Evolutionary conservation across 2,113 vertebrate species (phyloP), one percentile per base, ranked within the genome.

Genomic region (Perca schrenkii): DNA sequence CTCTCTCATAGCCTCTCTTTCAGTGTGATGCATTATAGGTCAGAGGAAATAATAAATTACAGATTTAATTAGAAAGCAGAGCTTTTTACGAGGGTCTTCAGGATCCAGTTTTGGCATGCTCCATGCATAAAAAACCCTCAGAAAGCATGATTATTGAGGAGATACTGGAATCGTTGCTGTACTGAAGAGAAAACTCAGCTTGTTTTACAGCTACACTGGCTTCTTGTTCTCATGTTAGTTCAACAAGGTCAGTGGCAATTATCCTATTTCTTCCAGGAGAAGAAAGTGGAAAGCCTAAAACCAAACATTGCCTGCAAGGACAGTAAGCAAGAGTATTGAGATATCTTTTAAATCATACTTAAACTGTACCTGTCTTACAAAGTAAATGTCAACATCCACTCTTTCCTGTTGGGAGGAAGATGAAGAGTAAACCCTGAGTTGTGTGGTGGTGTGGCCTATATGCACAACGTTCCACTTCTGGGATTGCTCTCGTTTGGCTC

Each of bases 61-160:
- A 88, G 67, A 76, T 65, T 78, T 84, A 79, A 89, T 85, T 76
- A 79, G 77, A 90, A 84, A 84, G 64, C 36, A 60, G 61, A 64
- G 49, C 65, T 56, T 79, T 81, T 83, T 76, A 76, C 0, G 10
- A 78, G 40, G 43, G 64, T 86, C 72, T 89, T 66, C 3, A 43
- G 62, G 60, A 60, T 88, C 28, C 40, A 64, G 14, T 81, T 75
- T 77, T 84, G 63, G 57, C 63, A 52, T n/a, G 52, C 52, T 77
- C n/a, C 6, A 8, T 12, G 8, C 57, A 40, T 76, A 53, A 70
- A 53, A 70, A 86, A 52, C 54, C 61, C 47, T 54, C 63, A 67
- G 69, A 76, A 50, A 58, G 40, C 43, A 56, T 17, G 46, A 12
- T 66, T 52, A 66, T 53, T 53, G 65, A 40, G 72, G 62, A 61